phyloP scores from a whole-genome alignment of 2,797 vertebrate genomes.

The Columba guinea region DNA sequence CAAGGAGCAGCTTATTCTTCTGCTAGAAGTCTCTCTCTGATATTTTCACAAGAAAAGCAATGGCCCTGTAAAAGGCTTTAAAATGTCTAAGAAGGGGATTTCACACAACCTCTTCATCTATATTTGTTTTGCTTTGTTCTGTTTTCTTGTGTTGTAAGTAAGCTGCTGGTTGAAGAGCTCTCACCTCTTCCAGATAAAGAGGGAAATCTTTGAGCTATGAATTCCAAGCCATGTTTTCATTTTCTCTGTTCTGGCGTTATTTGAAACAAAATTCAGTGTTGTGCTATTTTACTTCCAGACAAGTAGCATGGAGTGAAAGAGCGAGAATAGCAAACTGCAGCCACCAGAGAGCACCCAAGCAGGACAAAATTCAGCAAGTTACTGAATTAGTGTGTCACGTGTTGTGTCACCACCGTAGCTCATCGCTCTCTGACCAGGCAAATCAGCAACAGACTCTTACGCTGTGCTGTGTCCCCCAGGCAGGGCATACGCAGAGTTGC shows the following conservation, averaged over 20 bases:
- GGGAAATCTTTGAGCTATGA: background rate
- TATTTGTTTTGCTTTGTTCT: background rate
- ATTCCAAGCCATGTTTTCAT: background rate
- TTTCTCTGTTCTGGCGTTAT: background rate
- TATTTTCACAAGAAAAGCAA: background rate
- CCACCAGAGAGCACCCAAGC: slow-evolving; percentile 66
- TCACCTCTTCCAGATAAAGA: background rate
- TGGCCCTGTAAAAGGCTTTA: background rate
- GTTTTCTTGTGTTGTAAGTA: background rate
- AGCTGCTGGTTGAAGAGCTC: background rate
- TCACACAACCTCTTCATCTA: background rate
- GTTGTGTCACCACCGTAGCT: slow-evolving; percentile 3
- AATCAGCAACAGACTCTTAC: background rate
- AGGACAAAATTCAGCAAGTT: slow-evolving; percentile 27
- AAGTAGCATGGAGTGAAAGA: background rate
- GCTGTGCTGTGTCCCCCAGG: background rate
- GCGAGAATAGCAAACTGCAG: slow-evolving; percentile 2
- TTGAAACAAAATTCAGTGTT: background rate
- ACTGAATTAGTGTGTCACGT: background rate
- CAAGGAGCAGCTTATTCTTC: background rate
- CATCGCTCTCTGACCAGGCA: background rate
- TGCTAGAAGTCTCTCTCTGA: background rate
- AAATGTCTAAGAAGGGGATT: background rate
- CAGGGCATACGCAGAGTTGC: background rate
- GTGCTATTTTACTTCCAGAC: background rate